These are phyloP conservation scores for Carassius gibelio DNA, from an alignment of 2,113 vertebrate genomes.

Conservation along the genomic window DNA sequence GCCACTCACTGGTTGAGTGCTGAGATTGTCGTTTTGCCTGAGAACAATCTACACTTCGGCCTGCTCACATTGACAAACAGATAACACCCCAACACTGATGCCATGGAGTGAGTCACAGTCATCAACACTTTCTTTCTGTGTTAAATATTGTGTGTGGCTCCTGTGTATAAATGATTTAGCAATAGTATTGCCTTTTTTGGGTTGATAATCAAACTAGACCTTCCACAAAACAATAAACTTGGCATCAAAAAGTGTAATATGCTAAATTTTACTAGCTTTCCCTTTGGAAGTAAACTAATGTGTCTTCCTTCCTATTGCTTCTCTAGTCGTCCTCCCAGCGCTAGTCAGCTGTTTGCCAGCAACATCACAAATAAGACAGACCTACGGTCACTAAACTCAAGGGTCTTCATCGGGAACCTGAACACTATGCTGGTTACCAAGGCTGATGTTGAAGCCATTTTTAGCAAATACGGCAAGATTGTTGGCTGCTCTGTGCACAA, in stretches of 20 bases:
- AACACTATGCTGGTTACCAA: constrained; percentile 92
- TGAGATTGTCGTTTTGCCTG: constrained; percentile 57
- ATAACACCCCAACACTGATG: constrained; percentile 69
- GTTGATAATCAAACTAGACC: not conserved
- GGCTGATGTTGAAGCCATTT: constrained; percentile 89
- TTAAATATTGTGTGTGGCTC: not conserved
- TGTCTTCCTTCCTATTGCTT: not conserved
- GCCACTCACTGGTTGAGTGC: constrained; percentile 50
- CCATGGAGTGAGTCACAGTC: constrained; percentile 81
- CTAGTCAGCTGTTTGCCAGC: constrained; percentile 79
- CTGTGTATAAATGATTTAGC: not conserved
- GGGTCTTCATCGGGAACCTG: constrained; percentile 93
- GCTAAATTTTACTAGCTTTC: not conserved
- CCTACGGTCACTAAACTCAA: constrained; percentile 87
- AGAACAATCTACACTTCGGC: constrained; percentile 51
- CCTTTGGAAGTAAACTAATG: not conserved
- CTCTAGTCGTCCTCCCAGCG: constrained; percentile 56
- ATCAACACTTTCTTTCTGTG: constrained; percentile 38
- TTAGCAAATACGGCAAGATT: constrained; percentile 90
- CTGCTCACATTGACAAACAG: constrained; percentile 47
- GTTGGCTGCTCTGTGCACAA: constrained; percentile 92
- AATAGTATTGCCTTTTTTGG: not conserved
- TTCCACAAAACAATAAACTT: not conserved
- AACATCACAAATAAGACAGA: constrained; percentile 93
- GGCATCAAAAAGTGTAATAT: not conserved